Conservation (phyloP, 2,888 invertebrate species). For the Acrocyrtus sp. region DNA sequence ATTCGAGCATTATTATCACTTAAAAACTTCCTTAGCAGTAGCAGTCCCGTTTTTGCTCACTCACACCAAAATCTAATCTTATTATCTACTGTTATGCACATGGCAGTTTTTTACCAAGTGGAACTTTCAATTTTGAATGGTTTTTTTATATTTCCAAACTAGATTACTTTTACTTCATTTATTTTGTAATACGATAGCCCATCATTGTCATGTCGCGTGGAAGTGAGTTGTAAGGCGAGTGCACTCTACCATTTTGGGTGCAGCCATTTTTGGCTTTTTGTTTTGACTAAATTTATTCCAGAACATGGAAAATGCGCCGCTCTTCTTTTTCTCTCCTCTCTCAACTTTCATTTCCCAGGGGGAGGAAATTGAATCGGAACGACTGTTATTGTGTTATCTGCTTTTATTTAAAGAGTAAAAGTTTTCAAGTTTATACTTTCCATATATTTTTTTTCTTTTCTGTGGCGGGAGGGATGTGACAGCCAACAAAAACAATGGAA, state of each 20-base stretch:
- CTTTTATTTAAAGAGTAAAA: background rate
- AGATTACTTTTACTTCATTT: conserved; percentile 38
- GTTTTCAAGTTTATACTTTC: background rate
- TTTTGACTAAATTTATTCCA: conserved; percentile 1
- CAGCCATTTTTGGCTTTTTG: conserved; percentile 14
- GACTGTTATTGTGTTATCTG: conserved; percentile 7
- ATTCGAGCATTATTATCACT: conserved; percentile 18
- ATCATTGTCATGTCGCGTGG: conserved; percentile 13
- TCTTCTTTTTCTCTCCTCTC: conserved; percentile 7
- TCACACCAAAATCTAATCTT: conserved; percentile 37
- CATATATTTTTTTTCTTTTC: too few species aligned
- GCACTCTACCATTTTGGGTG: background rate
- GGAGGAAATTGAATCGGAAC: conserved; percentile 40
- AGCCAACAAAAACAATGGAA: background rate
- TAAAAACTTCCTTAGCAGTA: background rate
- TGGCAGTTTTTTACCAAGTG: conserved; percentile 5
- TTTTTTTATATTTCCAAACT: conserved; percentile 15
- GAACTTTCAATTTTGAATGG: conserved; percentile 22
- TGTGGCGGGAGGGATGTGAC: background rate
- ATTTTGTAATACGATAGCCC: background rate
- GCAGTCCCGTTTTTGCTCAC: too few species aligned
- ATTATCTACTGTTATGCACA: too few species aligned
- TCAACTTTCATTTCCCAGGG: conserved; percentile 3
- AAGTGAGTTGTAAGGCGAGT: conserved; percentile 21
- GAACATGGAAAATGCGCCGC: too few species aligned